These are phyloP conservation scores for Telenomus remus DNA, from an alignment of 1,140 invertebrate species.

Conservation along the genomic window DNA sequence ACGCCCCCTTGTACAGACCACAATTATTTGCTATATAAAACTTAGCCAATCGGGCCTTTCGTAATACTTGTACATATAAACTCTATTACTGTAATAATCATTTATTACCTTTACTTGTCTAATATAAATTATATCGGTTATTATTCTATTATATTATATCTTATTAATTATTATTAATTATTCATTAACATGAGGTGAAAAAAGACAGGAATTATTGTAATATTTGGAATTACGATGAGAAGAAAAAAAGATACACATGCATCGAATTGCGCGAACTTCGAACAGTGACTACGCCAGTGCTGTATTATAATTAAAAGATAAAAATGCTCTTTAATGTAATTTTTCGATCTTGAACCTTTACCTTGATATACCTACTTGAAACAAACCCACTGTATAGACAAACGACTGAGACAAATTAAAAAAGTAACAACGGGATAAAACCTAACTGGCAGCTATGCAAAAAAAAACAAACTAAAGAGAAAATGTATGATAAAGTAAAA, in stretches of 20 bases:
- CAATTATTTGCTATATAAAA: constrained; percentile 64
- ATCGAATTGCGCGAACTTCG: constrained; percentile 35
- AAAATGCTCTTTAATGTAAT: constrained; percentile 68
- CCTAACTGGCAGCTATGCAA: constrained; percentile 2
- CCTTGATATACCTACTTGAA: constrained; percentile 62
- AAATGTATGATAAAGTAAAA: not conserved
- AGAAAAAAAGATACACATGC: constrained; percentile 32
- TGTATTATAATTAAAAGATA: constrained; percentile 71
- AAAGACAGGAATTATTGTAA: constrained; percentile 64
- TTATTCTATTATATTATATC: constrained; percentile 53
- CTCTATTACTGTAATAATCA: constrained; percentile 64
- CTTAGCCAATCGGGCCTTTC: constrained; percentile 57
- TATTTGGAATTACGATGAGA: constrained; percentile 59
- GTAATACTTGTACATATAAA: constrained; percentile 54
- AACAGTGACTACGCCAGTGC: constrained; percentile 69
- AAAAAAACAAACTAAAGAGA: constrained; percentile 8
- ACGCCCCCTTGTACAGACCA: constrained; percentile 65
- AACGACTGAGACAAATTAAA: constrained; percentile 1
- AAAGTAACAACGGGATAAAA: constrained; percentile 5
- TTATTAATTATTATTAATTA: constrained; percentile 54
- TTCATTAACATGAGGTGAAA: constrained; percentile 56
- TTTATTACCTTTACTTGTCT: constrained; percentile 71
- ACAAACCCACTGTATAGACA: constrained; percentile 25
- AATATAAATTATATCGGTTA: constrained; percentile 70
- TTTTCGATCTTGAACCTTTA: constrained; percentile 60